Percentiles rank a stretch among this genome's conserved stretches.
These are phyloP conservation scores for Girardinichthys multiradiatus DNA, from an alignment of 2,113 vertebrate species.

Conservation along the genomic window DNA sequence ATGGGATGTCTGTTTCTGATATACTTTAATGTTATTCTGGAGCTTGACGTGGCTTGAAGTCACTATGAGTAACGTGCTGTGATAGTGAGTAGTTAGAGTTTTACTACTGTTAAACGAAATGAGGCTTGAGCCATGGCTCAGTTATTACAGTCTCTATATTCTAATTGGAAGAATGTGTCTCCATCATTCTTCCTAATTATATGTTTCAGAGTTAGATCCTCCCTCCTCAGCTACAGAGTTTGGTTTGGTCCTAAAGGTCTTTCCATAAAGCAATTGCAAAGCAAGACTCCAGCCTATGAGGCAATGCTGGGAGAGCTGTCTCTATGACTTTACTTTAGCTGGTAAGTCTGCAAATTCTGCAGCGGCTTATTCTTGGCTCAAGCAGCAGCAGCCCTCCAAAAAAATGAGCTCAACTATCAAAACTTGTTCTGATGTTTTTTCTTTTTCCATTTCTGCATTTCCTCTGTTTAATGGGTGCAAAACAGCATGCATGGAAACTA, in stretches of 20 bases:
- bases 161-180: constrained; percentile 8
- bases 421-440: constrained; percentile 26
- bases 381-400: constrained; percentile 36
- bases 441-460: constrained; percentile 4
- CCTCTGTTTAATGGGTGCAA: constrained; percentile 4
- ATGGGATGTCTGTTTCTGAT: constrained; percentile 32
- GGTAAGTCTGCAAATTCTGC: constrained; percentile 66
- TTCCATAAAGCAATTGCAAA: constrained; percentile 10
- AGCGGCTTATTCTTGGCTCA: constrained; percentile 65
- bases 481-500: constrained; percentile 42
- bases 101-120: constrained; percentile 27
- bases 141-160: constrained; percentile 2
- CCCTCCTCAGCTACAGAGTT: constrained; percentile 21
- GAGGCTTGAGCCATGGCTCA: neutral
- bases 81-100: constrained; percentile 28
- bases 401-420: constrained; percentile 60
- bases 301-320: constrained; percentile 35
- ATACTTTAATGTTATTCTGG: constrained; percentile 45
- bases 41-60: neutral
- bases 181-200: constrained; percentile 23
- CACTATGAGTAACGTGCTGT: neutral
- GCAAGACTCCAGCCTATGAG: constrained; percentile 17
- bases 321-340: constrained; percentile 58
- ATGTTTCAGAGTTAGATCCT: constrained; percentile 27
- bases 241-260: constrained; percentile 10